Conservation (phyloP, 2,888 invertebrate genomes). For the Sarcophaga rosellei region DNA sequence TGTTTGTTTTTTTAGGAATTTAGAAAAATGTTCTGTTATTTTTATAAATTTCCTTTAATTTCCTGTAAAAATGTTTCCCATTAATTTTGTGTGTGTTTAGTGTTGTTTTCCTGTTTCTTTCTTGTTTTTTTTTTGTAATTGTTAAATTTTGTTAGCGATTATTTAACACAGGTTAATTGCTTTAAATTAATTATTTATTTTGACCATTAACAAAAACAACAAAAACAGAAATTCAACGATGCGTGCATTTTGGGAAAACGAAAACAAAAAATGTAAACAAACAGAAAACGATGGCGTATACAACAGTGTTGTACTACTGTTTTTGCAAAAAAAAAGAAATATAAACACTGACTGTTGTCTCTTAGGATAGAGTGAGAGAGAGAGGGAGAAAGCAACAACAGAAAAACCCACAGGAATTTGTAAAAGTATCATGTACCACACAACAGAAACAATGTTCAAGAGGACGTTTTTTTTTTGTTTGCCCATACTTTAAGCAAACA, state of each 20-base stretch:
- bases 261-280: slow-evolving; percentile 20
- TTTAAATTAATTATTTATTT: slow-evolving; percentile 81
- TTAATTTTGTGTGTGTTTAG: not conserved
- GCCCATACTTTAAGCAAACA: slow-evolving; percentile 34
- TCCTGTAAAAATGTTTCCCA: not conserved
- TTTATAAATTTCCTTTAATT: slow-evolving; percentile 9
- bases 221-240: slow-evolving; percentile 49
- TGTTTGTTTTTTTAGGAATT: not conserved
- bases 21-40: not conserved
- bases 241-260: slow-evolving; percentile 34
- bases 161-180: slow-evolving; percentile 76
- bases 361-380: not conserved
- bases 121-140: slow-evolving; percentile 2
- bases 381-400: not conserved
- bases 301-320: not conserved
- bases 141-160: slow-evolving; percentile 12
- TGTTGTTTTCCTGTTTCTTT: not conserved
- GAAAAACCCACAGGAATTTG: slow-evolving; percentile 59
- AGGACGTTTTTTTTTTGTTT: slow-evolving; percentile 31
- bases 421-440: slow-evolving; percentile 60
- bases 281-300: not conserved
- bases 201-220: slow-evolving; percentile 65
- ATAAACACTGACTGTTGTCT: not conserved
- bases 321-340: not conserved
- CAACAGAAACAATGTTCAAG: slow-evolving; percentile 10